Conservation (phyloP, 2,113 vertebrate genomes). For the Otocyon megalotis region DNA sequence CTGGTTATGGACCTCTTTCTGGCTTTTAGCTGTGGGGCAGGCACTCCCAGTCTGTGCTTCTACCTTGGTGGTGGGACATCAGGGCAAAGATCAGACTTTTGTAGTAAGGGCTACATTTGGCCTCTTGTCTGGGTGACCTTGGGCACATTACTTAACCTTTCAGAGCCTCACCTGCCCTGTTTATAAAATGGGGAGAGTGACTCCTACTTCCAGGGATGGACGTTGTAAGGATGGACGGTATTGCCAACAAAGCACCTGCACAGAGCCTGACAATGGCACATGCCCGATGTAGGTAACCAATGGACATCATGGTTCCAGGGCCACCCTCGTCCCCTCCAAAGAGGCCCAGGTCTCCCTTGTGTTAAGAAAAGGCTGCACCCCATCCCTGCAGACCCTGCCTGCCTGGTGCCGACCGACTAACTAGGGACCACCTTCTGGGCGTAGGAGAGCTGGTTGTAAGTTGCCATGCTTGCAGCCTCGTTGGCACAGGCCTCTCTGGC, state of each 20-base stretch:
- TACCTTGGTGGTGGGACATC: not conserved
- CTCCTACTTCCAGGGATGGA: not conserved
- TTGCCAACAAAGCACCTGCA: not conserved
- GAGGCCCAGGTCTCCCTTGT: not conserved
- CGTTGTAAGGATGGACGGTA: not conserved
- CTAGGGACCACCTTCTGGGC: slow-evolving; percentile 91
- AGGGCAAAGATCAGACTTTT: not conserved
- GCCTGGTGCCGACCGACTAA: accelerated
- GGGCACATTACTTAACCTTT: not conserved
- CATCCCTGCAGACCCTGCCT: not conserved
- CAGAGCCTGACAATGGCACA: not conserved
- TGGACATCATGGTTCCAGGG: not conserved
- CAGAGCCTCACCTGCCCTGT: not conserved
- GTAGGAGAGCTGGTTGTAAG: slow-evolving; percentile 93
- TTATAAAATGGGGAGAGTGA: not conserved
- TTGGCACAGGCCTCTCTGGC: slow-evolving; percentile 89
- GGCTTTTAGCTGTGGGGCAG: not conserved
- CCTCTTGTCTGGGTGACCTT: not conserved
- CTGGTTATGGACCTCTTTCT: not conserved
- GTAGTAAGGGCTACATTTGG: not conserved
- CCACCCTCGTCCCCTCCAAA: not conserved
- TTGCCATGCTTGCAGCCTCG: slow-evolving; percentile 89
- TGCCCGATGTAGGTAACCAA: accelerated
- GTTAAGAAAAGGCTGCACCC: not conserved
- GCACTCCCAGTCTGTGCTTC: not conserved